A percentile compares a stretch with the other conserved stretches of the same genome.
Evolutionary conservation across 1,140 invertebrate genomes (phyloP).

Genomic region (Bombyx mandarina): DNA sequence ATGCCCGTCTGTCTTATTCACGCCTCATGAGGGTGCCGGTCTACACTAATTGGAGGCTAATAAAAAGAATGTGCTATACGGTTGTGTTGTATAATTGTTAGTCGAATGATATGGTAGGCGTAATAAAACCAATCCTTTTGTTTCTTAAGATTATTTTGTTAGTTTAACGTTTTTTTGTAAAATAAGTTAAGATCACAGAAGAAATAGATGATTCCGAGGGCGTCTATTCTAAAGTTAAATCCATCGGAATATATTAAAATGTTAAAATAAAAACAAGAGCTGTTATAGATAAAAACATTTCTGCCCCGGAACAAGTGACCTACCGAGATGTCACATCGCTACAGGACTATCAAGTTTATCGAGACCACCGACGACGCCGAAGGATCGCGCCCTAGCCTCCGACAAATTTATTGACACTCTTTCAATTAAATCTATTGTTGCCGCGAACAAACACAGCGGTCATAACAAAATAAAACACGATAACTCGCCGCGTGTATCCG

Average conservation of each 20-base stretch:
- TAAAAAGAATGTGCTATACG: neutral
- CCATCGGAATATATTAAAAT: slow-evolving; percentile 39
- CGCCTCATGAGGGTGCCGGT: slow-evolving; percentile 10
- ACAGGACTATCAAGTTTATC: slow-evolving; percentile 36
- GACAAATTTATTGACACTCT: slow-evolving; percentile 70
- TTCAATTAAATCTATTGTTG: slow-evolving; percentile 70
- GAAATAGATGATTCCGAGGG: slow-evolving; percentile 37
- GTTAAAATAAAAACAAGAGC: slow-evolving; percentile 55
- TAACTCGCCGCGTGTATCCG: slow-evolving; percentile 62
- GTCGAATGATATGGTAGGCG: neutral
- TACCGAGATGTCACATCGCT: slow-evolving; percentile 36
- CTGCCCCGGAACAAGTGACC: slow-evolving; percentile 45
- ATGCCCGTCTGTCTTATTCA: slow-evolving; percentile 13
- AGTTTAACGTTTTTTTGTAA: slow-evolving; percentile 5
- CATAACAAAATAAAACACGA: slow-evolving; percentile 62
- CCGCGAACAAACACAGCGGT: slow-evolving; percentile 44
- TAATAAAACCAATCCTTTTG: slow-evolving; percentile 2
- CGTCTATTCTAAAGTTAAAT: slow-evolving; percentile 31
- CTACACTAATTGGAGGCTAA: neutral
- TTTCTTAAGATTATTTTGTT: neutral
- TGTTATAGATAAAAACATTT: slow-evolving; percentile 54
- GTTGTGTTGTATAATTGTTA: slow-evolving; percentile 1
- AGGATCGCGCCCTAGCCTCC: slow-evolving; percentile 26
- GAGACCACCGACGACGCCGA: slow-evolving; percentile 57
- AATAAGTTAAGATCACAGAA: slow-evolving; percentile 17